Evolutionary conservation across 1,140 invertebrate species (phyloP), one percentile per base, ranked within the genome.

Genomic region (Caenorhabditis latens): DNA sequence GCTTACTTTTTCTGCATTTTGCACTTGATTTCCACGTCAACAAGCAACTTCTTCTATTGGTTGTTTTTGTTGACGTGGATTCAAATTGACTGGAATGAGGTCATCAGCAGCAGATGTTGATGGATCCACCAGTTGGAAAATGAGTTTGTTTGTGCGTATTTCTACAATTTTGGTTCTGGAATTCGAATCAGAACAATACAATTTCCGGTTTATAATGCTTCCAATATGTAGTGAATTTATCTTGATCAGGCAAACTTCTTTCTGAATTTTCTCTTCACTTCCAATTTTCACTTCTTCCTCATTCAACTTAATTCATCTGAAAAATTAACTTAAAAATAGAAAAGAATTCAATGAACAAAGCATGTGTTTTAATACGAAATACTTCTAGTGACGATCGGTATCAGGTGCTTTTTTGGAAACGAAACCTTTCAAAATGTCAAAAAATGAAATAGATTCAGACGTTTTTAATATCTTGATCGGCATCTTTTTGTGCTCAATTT

Each of bases 401-500:
- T 46, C 65, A 71, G 16, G 2, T 71, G 40, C 6, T 71, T 43
- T 71, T 43, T n/a, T 5, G 16, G 21, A 19, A 19, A n/a, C 11
- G 65, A 71, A 71, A 71, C 65, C 65, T 71, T 71, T 71, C 65
- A 71, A 46, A 71, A 71, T 71, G 65, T 46, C 40, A 71, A 43
- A 24, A 71, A 14, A 43, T 71, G 61, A 63, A 63, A 63, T 13
- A 63, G 24, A 24, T 9, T 13, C 50, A 53, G 50, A 53, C 9
- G 9, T n/a, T 19, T 43, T n/a, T 4, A 24, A 71, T 71, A 46
- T 71, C 65, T 71, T 0, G 19, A 8, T 71, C 13, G 61, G 24
- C 50, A 65, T 40, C 21, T 65, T 65, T 65, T 32, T 65, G 57
- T 0, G n/a, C 7, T 13, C 0, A 1, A 19, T 53, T 53, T 53